Percentiles rank a stretch among this genome's conserved stretches.
Conservation (phyloP, 2,113 vertebrate species). For the Climacteris rufus region DNA sequence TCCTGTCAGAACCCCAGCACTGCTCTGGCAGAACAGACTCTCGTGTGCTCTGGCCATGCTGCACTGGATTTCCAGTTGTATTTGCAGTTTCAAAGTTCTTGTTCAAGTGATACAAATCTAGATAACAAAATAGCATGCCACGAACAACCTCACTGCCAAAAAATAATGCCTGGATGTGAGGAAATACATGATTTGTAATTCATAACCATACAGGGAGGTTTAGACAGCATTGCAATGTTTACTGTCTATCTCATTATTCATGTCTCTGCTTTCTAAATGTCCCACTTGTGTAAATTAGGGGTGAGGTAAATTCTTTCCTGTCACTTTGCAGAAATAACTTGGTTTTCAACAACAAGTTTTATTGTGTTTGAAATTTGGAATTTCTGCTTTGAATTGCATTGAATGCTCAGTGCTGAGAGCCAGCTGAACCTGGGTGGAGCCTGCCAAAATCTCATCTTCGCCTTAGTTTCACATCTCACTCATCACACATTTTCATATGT, state of each 20-base stretch:
- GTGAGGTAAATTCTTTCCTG: background rate
- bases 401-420: background rate
- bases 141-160: background rate
- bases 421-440: background rate
- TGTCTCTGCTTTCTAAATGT: background rate
- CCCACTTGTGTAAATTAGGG: background rate
- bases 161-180: background rate
- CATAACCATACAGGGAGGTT: background rate
- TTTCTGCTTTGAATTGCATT: background rate
- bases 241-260: background rate
- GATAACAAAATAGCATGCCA: background rate
- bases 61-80: background rate
- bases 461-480: background rate
- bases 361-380: background rate
- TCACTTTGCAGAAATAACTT: background rate
- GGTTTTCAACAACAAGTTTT: background rate
- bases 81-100: background rate
- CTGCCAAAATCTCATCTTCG: background rate
- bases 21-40: background rate
- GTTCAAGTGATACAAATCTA: background rate
- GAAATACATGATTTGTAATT: background rate
- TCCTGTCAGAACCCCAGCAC: background rate
- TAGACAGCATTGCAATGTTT: background rate
- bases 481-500: background rate
- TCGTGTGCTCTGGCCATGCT: accelerated